These are phyloP conservation scores for Polia nebulosa DNA, from an alignment of 2,888 invertebrate genomes.

Conservation along the genomic window DNA sequence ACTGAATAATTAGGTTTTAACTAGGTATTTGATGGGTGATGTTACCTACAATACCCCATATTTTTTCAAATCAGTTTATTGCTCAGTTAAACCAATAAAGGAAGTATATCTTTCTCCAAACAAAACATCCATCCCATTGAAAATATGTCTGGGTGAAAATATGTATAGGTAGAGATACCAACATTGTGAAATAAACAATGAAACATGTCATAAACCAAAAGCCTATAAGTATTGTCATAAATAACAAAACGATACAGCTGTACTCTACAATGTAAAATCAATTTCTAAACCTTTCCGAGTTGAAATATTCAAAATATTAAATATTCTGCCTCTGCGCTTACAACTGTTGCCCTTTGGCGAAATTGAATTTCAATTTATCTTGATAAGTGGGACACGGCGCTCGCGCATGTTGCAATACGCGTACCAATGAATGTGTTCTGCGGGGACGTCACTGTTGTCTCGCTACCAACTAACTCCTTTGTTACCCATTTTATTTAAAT, in stretches of 20 bases:
- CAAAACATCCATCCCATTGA: background rate
- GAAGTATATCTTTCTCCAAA: background rate
- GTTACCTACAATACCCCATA: background rate
- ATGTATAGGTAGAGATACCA: background rate
- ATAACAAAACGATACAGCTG: background rate
- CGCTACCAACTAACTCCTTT: constrained; percentile 58
- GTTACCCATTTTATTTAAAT: constrained; percentile 46
- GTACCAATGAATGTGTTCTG: constrained; percentile 81
- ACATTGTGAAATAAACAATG: background rate
- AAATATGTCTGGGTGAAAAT: constrained; percentile 7
- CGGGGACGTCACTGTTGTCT: constrained; percentile 76
- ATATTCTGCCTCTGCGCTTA: constrained; percentile 76
- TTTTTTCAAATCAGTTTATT: background rate
- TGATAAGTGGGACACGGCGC: constrained; percentile 85
- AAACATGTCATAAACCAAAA: background rate
- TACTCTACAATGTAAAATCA: constrained; percentile 1
- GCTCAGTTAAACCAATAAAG: background rate
- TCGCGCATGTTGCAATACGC: constrained; percentile 82
- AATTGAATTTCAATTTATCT: constrained; percentile 89
- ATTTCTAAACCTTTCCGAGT: constrained; percentile 43
- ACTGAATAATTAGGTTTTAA: constrained; percentile 1
- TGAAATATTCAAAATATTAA: constrained; percentile 62
- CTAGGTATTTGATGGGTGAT: background rate
- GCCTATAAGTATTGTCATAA: background rate
- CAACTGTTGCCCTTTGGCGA: constrained; percentile 86